These are phyloP conservation scores for Sinosuthora webbiana DNA, from an alignment of 2,113 vertebrate species.

Conservation along the genomic window DNA sequence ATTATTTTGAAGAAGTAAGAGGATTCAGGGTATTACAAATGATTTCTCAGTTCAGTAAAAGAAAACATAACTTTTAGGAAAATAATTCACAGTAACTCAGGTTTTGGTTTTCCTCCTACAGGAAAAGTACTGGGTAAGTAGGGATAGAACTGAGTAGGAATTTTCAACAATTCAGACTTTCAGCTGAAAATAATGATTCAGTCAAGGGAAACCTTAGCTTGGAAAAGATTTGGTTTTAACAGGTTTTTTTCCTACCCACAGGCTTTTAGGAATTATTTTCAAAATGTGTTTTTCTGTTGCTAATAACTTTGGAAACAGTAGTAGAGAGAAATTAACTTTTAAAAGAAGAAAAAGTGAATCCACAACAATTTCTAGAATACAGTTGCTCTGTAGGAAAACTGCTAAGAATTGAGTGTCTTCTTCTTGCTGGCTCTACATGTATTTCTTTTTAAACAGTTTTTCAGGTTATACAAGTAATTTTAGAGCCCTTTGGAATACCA, in stretches of 20 bases:
- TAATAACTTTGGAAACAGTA: not conserved
- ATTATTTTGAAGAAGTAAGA: conserved; percentile 50
- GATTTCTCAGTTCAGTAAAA: conserved; percentile 50
- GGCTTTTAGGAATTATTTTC: conserved; percentile 8
- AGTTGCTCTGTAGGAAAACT: not conserved
- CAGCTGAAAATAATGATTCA: conserved; percentile 25
- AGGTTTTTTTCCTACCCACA: not conserved
- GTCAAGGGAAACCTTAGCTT: not conserved
- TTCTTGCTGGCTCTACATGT: not conserved
- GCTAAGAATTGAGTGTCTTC: not conserved
- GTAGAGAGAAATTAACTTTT: not conserved
- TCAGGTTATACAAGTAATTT: not conserved
- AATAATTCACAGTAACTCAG: conserved; percentile 18
- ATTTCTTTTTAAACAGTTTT: not conserved
- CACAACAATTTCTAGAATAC: not conserved
- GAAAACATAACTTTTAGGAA: conserved; percentile 56
- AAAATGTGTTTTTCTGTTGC: not conserved
- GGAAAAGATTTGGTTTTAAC: conserved; percentile 10
- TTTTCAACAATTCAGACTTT: conserved; percentile 58
- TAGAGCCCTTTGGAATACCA: not conserved
- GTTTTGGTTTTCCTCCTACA: conserved; percentile 51
- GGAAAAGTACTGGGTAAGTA: conserved; percentile 38
- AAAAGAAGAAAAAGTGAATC: not conserved
- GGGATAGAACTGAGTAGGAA: not conserved
- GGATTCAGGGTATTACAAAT: conserved; percentile 13